Conservation (phyloP, 2,797 vertebrate species). For the Rhodeus uyekii region DNA sequence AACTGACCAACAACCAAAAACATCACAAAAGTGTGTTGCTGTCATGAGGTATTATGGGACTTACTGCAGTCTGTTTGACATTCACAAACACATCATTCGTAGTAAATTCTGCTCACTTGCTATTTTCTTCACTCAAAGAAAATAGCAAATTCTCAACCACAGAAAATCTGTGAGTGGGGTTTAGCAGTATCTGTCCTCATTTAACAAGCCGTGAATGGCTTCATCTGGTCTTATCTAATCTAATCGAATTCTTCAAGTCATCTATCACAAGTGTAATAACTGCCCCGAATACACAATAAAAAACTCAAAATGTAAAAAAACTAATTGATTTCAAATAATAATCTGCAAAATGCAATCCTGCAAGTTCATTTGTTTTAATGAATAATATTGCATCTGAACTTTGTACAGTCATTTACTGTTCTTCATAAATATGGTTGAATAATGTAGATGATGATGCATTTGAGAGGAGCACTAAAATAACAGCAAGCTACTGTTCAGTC, state of each 20-base stretch:
- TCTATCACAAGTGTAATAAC: background rate
- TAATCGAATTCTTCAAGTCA: background rate
- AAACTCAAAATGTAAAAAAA: background rate
- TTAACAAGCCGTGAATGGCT: background rate
- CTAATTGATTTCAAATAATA: too few relatives aligned
- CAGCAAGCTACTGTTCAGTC: too few relatives aligned
- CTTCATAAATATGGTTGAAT: too few relatives aligned
- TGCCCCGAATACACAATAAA: background rate
- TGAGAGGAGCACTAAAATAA: too few relatives aligned
- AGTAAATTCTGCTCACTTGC: slow-evolving; percentile 1
- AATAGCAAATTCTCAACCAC: background rate
- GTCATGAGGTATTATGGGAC: background rate
- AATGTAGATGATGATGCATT: too few relatives aligned
- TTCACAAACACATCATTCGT: slow-evolving; percentile 15
- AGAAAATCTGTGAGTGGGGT: slow-evolving; percentile 7
- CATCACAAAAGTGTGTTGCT: background rate
- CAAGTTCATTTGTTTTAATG: too few relatives aligned
- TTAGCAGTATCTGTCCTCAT: slow-evolving; percentile 15
- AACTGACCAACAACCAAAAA: background rate
- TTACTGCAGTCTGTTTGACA: background rate
- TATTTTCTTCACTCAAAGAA: too few relatives aligned
- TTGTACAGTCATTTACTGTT: too few relatives aligned
- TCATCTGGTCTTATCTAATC: slow-evolving; percentile 19
- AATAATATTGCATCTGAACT: too few relatives aligned
- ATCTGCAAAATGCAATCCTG: too few relatives aligned